phyloP scores from a whole-genome alignment of 2,888 invertebrate species.

The Limulus polyphemus region DNA sequence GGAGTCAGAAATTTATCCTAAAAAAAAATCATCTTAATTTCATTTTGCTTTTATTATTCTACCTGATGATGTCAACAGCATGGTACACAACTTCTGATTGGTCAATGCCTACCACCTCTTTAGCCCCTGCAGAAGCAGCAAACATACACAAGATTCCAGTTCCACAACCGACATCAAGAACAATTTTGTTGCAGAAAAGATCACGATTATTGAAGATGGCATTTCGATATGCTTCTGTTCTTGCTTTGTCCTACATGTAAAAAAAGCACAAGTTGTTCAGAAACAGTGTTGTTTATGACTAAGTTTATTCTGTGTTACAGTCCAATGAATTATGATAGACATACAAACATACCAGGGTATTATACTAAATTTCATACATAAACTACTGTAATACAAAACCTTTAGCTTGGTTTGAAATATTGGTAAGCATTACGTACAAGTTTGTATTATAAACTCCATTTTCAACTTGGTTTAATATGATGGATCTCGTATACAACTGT shows the following conservation, averaged over 20 bases:
- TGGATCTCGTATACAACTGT: no score
- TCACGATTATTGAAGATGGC: slow-evolving; percentile 63
- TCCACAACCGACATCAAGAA: slow-evolving; percentile 45
- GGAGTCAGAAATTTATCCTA: neutral
- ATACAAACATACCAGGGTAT: no score
- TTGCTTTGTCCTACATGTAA: slow-evolving; percentile 52
- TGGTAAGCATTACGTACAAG: no score
- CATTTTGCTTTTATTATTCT: neutral
- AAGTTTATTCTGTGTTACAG: no score
- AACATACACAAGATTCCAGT: slow-evolving; percentile 72
- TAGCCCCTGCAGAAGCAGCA: slow-evolving; percentile 80
- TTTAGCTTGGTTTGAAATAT: no score
- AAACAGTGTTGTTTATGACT: no score
- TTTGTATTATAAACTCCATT: no score
- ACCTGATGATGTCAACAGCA: slow-evolving; percentile 41
- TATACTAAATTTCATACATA: no score
- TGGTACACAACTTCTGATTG: slow-evolving; percentile 40
- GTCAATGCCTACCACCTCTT: slow-evolving; percentile 47
- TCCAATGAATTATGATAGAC: no score
- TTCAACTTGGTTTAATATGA: no score
- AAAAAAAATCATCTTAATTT: neutral
- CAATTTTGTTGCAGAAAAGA: slow-evolving; percentile 56
- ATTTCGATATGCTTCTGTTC: slow-evolving; percentile 75
- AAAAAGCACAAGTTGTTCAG: no score
- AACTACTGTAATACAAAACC: no score